phyloP scores from a whole-genome alignment of 2,113 vertebrate species.

The Perognathus longimembris region DNA sequence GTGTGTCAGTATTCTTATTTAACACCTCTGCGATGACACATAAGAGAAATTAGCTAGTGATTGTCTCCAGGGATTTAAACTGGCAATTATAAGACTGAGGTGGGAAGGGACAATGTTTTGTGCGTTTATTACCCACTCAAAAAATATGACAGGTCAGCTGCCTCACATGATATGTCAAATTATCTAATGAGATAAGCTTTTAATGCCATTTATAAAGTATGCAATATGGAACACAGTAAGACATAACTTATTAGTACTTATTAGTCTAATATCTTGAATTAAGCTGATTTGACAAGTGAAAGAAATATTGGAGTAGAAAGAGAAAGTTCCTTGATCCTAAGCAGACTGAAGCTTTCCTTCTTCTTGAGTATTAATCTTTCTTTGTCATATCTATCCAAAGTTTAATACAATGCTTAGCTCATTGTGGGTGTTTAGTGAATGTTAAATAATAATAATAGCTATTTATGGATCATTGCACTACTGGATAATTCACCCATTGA shows the following conservation, averaged over 20 bases:
- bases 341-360: constrained; percentile 11
- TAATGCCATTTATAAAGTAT: neutral
- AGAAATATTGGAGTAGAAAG: constrained; percentile 45
- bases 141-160: neutral
- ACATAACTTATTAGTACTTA: constrained; percentile 39
- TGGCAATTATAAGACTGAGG: neutral
- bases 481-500: constrained; percentile 68
- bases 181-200: constrained; percentile 20
- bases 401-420: constrained; percentile 60
- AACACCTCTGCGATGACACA: neutral
- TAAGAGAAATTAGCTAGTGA: neutral
- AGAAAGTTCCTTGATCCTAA: constrained; percentile 37
- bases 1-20: neutral
- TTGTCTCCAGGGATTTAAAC: neutral
- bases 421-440: constrained; percentile 68
- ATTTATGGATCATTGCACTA: constrained; percentile 69
- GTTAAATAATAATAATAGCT: constrained; percentile 74
- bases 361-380: constrained; percentile 48
- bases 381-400: constrained; percentile 56
- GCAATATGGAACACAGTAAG: constrained; percentile 15
- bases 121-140: neutral
- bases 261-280: constrained; percentile 39
- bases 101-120: neutral
- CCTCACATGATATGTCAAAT: neutral
- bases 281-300: constrained; percentile 46